These are phyloP conservation scores for Agrilus mali DNA, from an alignment of 2,888 invertebrate species.

Conservation along the genomic window DNA sequence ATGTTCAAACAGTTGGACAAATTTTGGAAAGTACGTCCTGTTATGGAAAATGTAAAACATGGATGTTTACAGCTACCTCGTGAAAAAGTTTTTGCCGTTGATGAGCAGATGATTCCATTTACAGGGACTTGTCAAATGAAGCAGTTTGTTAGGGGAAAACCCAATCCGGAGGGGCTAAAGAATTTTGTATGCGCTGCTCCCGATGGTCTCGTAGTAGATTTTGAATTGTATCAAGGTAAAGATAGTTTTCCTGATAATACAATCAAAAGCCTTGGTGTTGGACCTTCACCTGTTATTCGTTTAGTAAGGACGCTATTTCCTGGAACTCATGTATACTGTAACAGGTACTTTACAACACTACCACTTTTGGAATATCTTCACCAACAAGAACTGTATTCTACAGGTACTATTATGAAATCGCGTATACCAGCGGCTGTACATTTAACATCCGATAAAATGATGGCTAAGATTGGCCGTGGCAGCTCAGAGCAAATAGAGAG, in stretches of 20 bases:
- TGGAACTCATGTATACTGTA: constrained; percentile 6
- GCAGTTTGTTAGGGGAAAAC: too few species aligned
- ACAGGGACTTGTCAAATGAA: too few species aligned
- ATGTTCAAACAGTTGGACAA: too few species aligned
- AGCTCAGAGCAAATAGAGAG: constrained; percentile 12
- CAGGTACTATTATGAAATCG: constrained; percentile 16
- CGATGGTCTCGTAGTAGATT: constrained; percentile 18
- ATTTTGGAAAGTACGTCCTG: too few species aligned
- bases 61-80: too few species aligned
- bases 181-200: constrained; percentile 20
- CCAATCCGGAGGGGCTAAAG: too few species aligned
- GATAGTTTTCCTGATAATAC: constrained; percentile 10
- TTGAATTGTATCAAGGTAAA: constrained; percentile 20
- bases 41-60: too few species aligned
- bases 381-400: constrained; percentile 7
- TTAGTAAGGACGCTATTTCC: constrained; percentile 7
- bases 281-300: constrained; percentile 15
- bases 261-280: constrained; percentile 12
- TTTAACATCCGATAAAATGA: constrained; percentile 13
- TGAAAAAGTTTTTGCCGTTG: too few species aligned
- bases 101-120: too few species aligned
- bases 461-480: constrained; percentile 15
- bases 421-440: constrained; percentile 14
- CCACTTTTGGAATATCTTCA: too few species aligned
- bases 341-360: constrained; percentile 8